Evolutionary conservation across 1,140 invertebrate genomes (phyloP).

Genomic region (Eriosoma lanigerum): DNA sequence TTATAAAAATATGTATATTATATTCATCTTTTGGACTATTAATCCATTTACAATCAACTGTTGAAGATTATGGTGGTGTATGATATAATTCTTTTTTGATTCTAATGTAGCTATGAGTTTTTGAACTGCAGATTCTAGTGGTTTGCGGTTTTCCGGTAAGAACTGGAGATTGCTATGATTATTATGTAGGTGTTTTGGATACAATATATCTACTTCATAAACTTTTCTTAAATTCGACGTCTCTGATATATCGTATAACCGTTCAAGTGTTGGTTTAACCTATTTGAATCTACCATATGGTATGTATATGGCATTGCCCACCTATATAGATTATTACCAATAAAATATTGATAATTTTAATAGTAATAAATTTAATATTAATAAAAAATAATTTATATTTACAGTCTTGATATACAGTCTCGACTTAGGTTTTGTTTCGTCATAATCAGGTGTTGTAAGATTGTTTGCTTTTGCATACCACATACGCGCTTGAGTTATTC

Average conservation of each 20-base stretch:
- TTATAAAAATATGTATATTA: too few species aligned
- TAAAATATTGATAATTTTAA: too few species aligned
- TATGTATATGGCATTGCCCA: constrained; percentile 20
- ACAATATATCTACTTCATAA: not conserved
- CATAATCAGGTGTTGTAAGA: not conserved
- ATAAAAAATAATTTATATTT: too few species aligned
- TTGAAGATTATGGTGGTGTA: too few species aligned
- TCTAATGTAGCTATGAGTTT: too few species aligned
- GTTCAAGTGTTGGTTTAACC: not conserved
- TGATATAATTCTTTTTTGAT: too few species aligned
- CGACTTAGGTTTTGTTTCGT: not conserved
- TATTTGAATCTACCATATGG: not conserved
- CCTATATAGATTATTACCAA: constrained; percentile 30
- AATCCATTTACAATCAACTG: too few species aligned
- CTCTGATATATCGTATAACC: not conserved
- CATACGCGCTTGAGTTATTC: not conserved
- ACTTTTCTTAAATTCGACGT: not conserved
- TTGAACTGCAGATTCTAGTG: too few species aligned
- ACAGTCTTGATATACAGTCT: constrained; percentile 17
- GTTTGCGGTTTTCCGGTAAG: too few species aligned
- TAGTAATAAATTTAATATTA: too few species aligned
- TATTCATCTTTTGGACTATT: too few species aligned
- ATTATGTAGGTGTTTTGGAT: not conserved
- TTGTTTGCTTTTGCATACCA: not conserved
- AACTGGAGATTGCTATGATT: too few species aligned